Base-by-base conservation (phyloP, 2,113 vertebrate species). In the Paratilapia polleni region DNA sequence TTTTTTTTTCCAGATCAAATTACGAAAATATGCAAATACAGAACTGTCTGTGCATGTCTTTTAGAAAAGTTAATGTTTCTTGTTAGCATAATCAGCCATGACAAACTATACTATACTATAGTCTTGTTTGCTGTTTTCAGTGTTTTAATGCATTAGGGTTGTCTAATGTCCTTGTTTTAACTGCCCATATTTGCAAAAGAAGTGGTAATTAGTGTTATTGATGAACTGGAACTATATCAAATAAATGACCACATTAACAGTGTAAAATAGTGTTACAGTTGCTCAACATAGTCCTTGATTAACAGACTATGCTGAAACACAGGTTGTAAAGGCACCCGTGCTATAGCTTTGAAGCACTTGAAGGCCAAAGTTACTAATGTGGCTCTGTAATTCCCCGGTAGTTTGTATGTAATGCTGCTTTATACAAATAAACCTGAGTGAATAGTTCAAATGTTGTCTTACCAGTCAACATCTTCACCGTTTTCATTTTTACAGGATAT, bases 381-480 rank as follows among this genome's bases (percentile, higher is more conserved):
- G 38, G 11, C 8, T 38, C 38, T 66, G 0, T 66, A 66, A 66
- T 43, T 24, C n/a, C 1, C 38, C 9, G 38, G 38, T 11, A 38
- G 38, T 8, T 38, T n/a, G n/a, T n/a, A n/a, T n/a, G n/a, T n/a
- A n/a, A 10, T 36, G 34, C 34, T 36, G 34, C 34, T 36, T 36
- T 36, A 36, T 6, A 36, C 34, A 36, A 66, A 36, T 24, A 43
- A 0, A 66, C n/a, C 0, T 41, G 62, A 43, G 22, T 43, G n/a
- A 66, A 24, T 43, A 41, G 36, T 7, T 66, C 62, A 66, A 1
- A 52, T 70, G 66, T 70, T 49, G 22, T 31, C 68, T 31, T 54
- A 73, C 68, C 68, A 73, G 68, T 52, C 24, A 20, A 73, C 68
- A 4, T n/a, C 3, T 0, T 0, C 1, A 2, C 2, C 17, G 19